phyloP scores from a whole-genome alignment of 2,797 vertebrate genomes.

The Streptopelia turtur region DNA sequence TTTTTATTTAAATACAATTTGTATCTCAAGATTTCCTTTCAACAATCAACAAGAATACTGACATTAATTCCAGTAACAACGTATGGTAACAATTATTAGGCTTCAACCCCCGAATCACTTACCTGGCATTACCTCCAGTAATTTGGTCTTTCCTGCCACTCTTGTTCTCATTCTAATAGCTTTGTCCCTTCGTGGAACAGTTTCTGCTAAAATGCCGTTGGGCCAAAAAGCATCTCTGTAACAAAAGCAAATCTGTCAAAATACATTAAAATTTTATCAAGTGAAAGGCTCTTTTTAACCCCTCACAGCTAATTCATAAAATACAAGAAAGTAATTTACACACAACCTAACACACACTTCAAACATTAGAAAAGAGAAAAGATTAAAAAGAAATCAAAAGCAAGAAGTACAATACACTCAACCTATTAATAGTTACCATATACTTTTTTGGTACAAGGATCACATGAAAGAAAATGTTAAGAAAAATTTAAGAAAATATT shows the following conservation, averaged over 20 bases:
- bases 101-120: slow-evolving; percentile 20
- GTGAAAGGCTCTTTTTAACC: background rate
- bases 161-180: slow-evolving; percentile 94
- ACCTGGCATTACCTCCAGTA: slow-evolving; percentile 98
- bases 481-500: background rate
- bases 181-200: slow-evolving; percentile 90
- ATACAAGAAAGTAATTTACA: background rate
- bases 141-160: slow-evolving; percentile 94
- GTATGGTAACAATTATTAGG: background rate
- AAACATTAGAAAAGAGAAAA: background rate
- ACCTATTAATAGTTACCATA: background rate
- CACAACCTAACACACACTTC: background rate
- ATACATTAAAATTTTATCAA: slow-evolving; percentile 38
- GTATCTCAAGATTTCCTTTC: background rate
- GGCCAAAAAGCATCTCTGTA: slow-evolving; percentile 98
- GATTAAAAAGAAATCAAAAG: background rate
- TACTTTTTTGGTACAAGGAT: background rate
- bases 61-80: background rate
- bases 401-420: background rate
- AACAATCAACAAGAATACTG: background rate
- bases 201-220: slow-evolving; percentile 96
- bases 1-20: background rate
- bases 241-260: slow-evolving; percentile 64
- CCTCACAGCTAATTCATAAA: background rate
- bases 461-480: background rate